These are phyloP conservation scores for Thunnus maccoyii DNA, from an alignment of 2,113 vertebrate genomes.

Conservation along the genomic window DNA sequence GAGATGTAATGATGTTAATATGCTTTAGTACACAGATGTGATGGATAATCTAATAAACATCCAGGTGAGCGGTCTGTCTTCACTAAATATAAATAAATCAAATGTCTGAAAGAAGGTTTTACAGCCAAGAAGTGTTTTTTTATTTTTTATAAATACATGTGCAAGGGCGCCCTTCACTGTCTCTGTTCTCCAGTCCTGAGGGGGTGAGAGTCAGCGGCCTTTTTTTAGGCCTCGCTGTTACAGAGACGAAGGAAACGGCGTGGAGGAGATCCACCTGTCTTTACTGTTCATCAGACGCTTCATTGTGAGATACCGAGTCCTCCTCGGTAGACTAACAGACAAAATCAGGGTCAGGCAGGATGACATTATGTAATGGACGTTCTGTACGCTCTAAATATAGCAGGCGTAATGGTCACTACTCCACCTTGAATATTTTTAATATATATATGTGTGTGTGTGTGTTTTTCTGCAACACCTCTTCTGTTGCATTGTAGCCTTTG, in stretches of 20 bases:
- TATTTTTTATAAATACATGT: background rate
- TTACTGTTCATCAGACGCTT: no score
- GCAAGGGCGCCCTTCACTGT: background rate
- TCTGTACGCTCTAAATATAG: conserved; percentile 46
- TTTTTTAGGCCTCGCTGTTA: background rate
- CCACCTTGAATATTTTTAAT: conserved; percentile 10
- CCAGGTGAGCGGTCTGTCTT: no score
- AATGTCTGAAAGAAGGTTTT: no score
- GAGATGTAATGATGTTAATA: no score
- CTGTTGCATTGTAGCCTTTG: no score
- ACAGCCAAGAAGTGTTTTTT: background rate
- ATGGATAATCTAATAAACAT: no score
- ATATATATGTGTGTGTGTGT: no score
- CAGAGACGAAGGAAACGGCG: no score
- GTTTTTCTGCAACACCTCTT: background rate
- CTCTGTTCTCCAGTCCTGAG: background rate
- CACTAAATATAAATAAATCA: no score
- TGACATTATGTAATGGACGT: conserved; percentile 46
- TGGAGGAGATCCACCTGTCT: conserved; percentile 32
- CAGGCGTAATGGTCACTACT: conserved; percentile 9
- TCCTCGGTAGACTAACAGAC: no score
- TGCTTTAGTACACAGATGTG: no score
- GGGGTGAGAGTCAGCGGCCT: background rate
- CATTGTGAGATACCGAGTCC: no score
- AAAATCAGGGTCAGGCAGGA: conserved; percentile 11